Conservation (phyloP, 2,797 vertebrate species). For the Microchirus variegatus region DNA sequence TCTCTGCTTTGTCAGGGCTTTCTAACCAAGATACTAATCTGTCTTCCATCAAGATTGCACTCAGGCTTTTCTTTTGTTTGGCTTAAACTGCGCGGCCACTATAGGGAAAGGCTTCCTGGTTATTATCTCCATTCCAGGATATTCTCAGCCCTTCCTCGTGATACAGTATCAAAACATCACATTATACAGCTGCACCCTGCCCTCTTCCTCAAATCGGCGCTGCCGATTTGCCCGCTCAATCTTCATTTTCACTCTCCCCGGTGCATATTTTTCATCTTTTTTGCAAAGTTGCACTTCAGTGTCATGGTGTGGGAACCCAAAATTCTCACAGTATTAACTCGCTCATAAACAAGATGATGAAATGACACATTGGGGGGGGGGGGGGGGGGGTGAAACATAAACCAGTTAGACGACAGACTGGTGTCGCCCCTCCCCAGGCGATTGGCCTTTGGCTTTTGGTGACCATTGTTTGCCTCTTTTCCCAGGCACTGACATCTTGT, state of each 20-base stretch:
- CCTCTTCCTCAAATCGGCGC: slow-evolving; percentile 56
- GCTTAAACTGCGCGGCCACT: slow-evolving; percentile 40
- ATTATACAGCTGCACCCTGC: slow-evolving; percentile 53
- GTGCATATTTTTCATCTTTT: slow-evolving; percentile 15
- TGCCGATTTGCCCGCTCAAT: slow-evolving; percentile 46
- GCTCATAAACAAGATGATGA: slow-evolving; percentile 33
- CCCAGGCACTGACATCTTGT: slow-evolving; percentile 82
- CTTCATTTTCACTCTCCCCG: slow-evolving; percentile 45
- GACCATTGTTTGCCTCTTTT: slow-evolving; percentile 80
- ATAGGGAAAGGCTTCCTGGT: slow-evolving; percentile 74
- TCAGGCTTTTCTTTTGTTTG: slow-evolving; percentile 73
- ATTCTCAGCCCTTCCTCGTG: slow-evolving; percentile 76
- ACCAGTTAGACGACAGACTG: slow-evolving; percentile 66
- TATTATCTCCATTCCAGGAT: slow-evolving; percentile 76
- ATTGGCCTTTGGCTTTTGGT: slow-evolving; percentile 72
- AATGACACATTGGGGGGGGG: slow-evolving; percentile 36
- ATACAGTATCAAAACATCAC: slow-evolving; percentile 78
- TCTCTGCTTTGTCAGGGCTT: slow-evolving; percentile 73
- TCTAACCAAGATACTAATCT: slow-evolving; percentile 73
- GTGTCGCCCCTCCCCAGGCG: slow-evolving; percentile 56
- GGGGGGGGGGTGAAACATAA: slow-evolving; percentile 45
- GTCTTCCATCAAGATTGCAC: slow-evolving; percentile 77
- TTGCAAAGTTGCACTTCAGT: slow-evolving; percentile 3
- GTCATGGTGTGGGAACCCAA: slow-evolving; percentile 1
- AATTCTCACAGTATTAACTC: slow-evolving; percentile 14